phyloP scores from a whole-genome alignment of 2,888 invertebrate species.

The Netelia melanura region DNA sequence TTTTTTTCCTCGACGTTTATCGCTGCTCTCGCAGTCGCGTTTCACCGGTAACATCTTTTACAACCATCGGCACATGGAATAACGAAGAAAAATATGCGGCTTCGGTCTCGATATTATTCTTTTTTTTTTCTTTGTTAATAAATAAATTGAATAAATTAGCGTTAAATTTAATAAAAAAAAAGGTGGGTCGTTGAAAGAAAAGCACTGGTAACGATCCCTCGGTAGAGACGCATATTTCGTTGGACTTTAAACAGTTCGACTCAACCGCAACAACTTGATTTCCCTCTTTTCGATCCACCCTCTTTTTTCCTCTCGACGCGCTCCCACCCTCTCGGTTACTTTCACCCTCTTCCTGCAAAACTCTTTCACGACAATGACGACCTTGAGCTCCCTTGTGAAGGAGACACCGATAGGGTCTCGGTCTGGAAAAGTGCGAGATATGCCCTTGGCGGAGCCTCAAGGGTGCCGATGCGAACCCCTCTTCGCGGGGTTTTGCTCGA shows the following conservation, averaged over 20 bases:
- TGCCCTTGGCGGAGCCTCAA: conserved; percentile 50
- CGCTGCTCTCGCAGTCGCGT: conserved; percentile 32
- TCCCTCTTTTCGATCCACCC: background rate
- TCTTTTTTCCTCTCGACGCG: background rate
- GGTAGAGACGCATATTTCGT: background rate
- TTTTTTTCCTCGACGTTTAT: conserved; percentile 18
- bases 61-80: background rate
- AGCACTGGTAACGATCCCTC: background rate
- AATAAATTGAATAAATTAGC: background rate
- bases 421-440: conserved; percentile 15
- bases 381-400: conserved; percentile 48
- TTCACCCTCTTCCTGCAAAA: conserved; percentile 41
- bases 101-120: background rate
- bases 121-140: background rate
- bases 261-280: conserved; percentile 1
- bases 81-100: background rate
- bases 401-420: background rate
- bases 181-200: background rate
- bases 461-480: conserved; percentile 22
- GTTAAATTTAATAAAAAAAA: background rate
- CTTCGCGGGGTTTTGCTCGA: conserved; percentile 12
- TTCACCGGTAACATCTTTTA: conserved; percentile 34
- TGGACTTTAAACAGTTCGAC: background rate
- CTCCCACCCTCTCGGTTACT: background rate
- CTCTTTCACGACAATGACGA: conserved; percentile 43